Percentiles rank a stretch among this genome's conserved stretches.
Evolutionary conservation across 1,140 invertebrate genomes (phyloP).

Genomic region (Periplaneta americana): DNA sequence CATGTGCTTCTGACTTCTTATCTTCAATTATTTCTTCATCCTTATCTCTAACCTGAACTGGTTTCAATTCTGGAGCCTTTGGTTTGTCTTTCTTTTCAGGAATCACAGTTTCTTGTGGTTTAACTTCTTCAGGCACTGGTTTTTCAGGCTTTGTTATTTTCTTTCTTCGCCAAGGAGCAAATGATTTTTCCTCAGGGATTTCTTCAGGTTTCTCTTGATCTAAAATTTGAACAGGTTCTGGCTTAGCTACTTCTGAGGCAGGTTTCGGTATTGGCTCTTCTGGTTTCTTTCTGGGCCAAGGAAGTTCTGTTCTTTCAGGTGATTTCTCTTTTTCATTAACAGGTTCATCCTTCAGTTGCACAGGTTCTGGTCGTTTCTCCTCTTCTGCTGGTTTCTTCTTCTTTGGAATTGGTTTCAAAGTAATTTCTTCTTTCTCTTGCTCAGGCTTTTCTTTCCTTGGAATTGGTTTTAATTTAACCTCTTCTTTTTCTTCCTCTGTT

Average conservation of each 20-base stretch:
- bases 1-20: conserved; percentile 6
- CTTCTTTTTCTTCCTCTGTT: conserved; percentile 12
- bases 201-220: conserved; percentile 23
- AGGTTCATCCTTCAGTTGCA: neutral
- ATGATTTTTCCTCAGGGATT: neutral
- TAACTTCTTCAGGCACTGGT: conserved; percentile 12
- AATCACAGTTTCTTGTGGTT: conserved; percentile 6
- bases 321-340: conserved; percentile 3
- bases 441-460: conserved; percentile 9
- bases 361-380: conserved; percentile 2
- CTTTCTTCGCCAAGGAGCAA: conserved; percentile 6
- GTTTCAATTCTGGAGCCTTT: conserved; percentile 13
- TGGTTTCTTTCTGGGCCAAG: conserved; percentile 8
- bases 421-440: conserved; percentile 20
- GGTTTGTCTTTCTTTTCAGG: neutral
- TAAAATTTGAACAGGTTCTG: conserved; percentile 29
- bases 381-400: conserved; percentile 18
- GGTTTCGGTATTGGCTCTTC: neutral
- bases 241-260: neutral
- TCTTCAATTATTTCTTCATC: conserved; percentile 15
- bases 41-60: conserved; percentile 20
- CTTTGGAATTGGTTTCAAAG: conserved; percentile 19
- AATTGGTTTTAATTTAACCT: neutral
- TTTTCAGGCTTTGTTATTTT: conserved; percentile 27
- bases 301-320: neutral